These are phyloP conservation scores for Hydropsyche betteni DNA, from an alignment of 2,888 invertebrate species.

Conservation along the genomic window DNA sequence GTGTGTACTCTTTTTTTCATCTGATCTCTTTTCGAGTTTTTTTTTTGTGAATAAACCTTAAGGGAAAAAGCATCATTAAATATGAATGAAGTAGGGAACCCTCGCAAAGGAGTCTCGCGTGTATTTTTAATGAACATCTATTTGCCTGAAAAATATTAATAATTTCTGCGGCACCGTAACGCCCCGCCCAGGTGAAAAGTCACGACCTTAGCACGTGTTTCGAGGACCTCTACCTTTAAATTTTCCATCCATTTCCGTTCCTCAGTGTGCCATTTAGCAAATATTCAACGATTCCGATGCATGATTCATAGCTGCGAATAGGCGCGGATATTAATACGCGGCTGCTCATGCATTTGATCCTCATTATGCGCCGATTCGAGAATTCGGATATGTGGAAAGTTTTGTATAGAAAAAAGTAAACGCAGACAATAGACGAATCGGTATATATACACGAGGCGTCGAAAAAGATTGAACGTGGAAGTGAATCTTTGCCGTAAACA, in stretches of 20 bases:
- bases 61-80: conserved; percentile 26
- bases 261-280: too few relatives aligned
- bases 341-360: too few relatives aligned
- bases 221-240: background rate
- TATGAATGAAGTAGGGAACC: conserved; percentile 21
- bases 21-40: background rate
- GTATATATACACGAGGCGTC: background rate
- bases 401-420: too few relatives aligned
- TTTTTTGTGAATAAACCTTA: conserved; percentile 23
- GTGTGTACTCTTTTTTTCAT: background rate
- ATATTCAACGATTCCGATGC: too few relatives aligned
- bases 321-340: too few relatives aligned
- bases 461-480: conserved; percentile 12
- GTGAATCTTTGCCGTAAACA: conserved; percentile 9
- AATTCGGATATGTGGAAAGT: too few relatives aligned
- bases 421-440: background rate
- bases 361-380: too few relatives aligned
- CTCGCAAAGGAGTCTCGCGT: conserved; percentile 22
- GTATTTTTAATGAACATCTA: conserved; percentile 30
- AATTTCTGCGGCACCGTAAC: conserved; percentile 1
- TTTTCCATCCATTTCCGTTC: too few relatives aligned
- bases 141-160: conserved; percentile 30
- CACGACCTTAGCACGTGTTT: background rate
- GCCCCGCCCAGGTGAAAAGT: background rate
- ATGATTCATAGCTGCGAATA: too few relatives aligned